Evolutionary conservation across 2,113 vertebrate species (phyloP), one percentile per base, ranked within the genome.

Genomic region (Neotragus pygmaeus): DNA sequence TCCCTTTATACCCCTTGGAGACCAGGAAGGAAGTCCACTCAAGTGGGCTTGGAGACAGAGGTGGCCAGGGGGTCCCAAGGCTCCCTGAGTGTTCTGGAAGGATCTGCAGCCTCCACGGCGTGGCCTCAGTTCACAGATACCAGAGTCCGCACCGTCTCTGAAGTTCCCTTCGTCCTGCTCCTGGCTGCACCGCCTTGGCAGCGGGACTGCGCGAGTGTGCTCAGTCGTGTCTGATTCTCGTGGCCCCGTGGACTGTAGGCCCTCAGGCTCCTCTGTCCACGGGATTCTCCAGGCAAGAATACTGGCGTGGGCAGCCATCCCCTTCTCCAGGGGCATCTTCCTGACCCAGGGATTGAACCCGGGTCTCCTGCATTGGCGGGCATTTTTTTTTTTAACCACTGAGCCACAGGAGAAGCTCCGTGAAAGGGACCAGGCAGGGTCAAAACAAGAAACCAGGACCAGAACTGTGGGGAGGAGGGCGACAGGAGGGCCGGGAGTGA

Each of bases 391-490:
- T 39, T 39, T 11, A 0, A 73, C 70, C 36, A 73, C 36, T 43
- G 36, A 73, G 36, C 21, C 70, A 73, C 11, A 0, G 5, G 36
- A 36, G 70, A 73, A 43, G 70, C 36, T 39, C 36, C 1, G 10
- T 13, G 25, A 28, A 66, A 25, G 33, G 36, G 70, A 75, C 3
- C 55, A 33, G 87, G 45, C 23, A 28, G 49, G 49, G 80, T 45
- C 53, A 27, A 45, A 66, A 30, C 27, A 15, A 30, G 58, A 53
- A 47, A 81, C 1, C 9, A 0, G 17, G 12, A 8, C 51, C 19
- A 7, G 17, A n/a, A 2, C 30, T 3, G 10, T 7, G 6, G 62
- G 5, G 0, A 17, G 17, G 33, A 51, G 21, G 33, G 15, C 3
- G 23, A 10, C 13, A 2, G 4, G 3, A 9, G 23, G n/a, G 14